These are phyloP conservation scores for Cyphomyrus discorhynchus DNA, from an alignment of 2,113 vertebrate species.

Conservation along the genomic window DNA sequence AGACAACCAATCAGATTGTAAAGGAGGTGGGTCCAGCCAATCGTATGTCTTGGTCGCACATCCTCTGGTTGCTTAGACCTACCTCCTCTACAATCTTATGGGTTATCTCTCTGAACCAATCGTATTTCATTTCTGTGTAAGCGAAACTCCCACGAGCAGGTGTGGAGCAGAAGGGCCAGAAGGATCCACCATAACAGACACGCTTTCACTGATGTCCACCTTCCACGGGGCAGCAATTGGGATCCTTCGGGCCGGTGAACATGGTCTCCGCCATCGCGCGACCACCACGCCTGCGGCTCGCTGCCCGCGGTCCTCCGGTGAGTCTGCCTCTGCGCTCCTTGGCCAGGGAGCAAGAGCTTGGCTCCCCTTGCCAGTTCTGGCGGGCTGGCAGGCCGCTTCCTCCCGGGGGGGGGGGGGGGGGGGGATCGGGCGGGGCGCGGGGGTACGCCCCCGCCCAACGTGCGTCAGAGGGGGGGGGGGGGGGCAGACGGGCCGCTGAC, in stretches of 20 bases:
- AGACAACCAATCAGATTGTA: too few relatives aligned
- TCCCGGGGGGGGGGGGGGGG: constrained; percentile 14
- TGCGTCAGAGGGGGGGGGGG: constrained; percentile 55
- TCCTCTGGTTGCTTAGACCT: too few relatives aligned
- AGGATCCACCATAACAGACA: background rate
- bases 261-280: constrained; percentile 6
- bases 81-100: too few relatives aligned
- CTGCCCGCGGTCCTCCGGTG: constrained; percentile 18
- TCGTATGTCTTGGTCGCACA: too few relatives aligned
- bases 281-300: background rate
- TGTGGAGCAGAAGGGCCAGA: background rate
- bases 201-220: constrained; percentile 26
- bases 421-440: constrained; percentile 35
- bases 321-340: constrained; percentile 21
- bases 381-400: constrained; percentile 29
- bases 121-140: too few relatives aligned
- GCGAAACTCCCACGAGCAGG: too few relatives aligned
- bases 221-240: constrained; percentile 30
- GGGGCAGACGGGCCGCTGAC: constrained; percentile 47
- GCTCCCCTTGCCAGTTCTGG: constrained; percentile 27
- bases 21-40: too few relatives aligned
- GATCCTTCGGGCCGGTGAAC: constrained; percentile 24
- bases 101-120: too few relatives aligned
- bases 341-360: constrained; percentile 29
- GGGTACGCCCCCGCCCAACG: constrained; percentile 54